Conservation (phyloP, 2,888 invertebrate species). For the Callyntrura guangdongensis region DNA sequence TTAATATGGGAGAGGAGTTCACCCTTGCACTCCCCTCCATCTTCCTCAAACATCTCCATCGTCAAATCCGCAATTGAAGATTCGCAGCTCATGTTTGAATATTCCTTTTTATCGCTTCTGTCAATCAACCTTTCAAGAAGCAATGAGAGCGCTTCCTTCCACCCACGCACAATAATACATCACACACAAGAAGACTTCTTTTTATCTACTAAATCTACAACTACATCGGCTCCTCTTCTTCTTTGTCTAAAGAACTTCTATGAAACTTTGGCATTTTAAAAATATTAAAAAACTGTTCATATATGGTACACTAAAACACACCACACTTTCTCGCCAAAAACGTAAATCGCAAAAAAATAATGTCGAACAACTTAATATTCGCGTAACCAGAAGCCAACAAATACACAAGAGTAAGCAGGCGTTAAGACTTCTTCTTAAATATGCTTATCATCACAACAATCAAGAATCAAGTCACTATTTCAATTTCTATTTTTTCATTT, state of each 20-base stretch:
- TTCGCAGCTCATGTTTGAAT: constrained; percentile 76
- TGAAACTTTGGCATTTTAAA: constrained; percentile 11
- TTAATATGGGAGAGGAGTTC: constrained; percentile 79
- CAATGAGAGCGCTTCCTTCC: constrained; percentile 18
- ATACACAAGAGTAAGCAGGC: neutral
- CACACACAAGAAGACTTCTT: neutral
- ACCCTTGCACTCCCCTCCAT: constrained; percentile 71
- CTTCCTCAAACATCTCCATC: constrained; percentile 79
- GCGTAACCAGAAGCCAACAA: neutral
- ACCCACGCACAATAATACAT: constrained; percentile 37
- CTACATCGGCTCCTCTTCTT: neutral
- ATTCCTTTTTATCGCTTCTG: constrained; percentile 11
- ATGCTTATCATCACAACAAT: neutral
- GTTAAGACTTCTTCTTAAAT: too few relatives aligned
- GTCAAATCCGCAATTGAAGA: constrained; percentile 79
- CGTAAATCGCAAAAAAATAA: neutral
- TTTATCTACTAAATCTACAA: neutral
- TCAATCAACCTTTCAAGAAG: neutral
- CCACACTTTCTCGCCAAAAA: constrained; percentile 18
- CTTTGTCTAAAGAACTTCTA: neutral
- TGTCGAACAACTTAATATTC: neutral
- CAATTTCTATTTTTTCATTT: constrained; percentile 14
- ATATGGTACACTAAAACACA: neutral
- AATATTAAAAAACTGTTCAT: neutral
- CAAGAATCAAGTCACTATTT: neutral